Evolutionary conservation across 2,888 invertebrate species (phyloP).

Genomic region (Conomelus anceps): DNA sequence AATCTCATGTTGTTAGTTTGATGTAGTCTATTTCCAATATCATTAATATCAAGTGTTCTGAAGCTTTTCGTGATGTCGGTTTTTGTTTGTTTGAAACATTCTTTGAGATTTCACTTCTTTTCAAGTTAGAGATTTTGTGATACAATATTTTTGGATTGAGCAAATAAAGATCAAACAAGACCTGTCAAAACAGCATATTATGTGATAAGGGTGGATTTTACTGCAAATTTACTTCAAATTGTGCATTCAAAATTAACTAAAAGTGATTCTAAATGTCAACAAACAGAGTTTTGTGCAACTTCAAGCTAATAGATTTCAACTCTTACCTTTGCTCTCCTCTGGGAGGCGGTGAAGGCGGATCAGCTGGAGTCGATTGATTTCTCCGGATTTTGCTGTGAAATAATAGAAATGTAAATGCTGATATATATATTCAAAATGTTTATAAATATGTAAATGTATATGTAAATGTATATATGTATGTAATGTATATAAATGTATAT

Average conservation of each 20-base stretch:
- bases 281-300: not conserved
- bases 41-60: not conserved
- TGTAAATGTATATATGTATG: too few species aligned
- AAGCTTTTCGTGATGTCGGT: not conserved
- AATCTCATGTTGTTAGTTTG: too few species aligned
- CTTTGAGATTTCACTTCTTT: not conserved
- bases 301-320: not conserved
- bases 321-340: conserved; percentile 26
- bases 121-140: not conserved
- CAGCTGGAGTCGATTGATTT: conserved; percentile 30
- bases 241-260: not conserved
- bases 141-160: not conserved
- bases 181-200: not conserved
- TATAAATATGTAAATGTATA: too few species aligned
- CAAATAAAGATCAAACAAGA: not conserved
- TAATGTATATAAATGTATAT: too few species aligned
- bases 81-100: not conserved
- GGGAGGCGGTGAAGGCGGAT: conserved; percentile 29
- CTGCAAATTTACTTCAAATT: not conserved
- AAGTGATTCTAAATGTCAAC: not conserved
- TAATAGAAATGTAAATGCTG: conserved; percentile 6
- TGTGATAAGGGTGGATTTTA: not conserved
- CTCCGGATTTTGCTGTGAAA: conserved; percentile 28
- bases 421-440: not conserved
- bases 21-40: not conserved